Conservation (phyloP, 2,113 vertebrate species). For the Scalopus aquaticus region DNA sequence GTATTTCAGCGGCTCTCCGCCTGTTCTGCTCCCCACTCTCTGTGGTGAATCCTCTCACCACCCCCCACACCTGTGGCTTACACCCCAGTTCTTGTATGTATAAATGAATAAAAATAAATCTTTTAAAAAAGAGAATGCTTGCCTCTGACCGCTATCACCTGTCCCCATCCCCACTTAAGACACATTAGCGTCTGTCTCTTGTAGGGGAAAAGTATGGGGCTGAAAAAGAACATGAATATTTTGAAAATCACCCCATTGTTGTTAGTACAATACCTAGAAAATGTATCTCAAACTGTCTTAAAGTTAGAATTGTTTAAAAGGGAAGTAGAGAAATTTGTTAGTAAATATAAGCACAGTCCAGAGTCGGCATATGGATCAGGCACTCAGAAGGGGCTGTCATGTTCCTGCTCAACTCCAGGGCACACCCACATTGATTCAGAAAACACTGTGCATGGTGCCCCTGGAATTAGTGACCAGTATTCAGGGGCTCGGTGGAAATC, state of each 20-base stretch:
- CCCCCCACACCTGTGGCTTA: too few species aligned
- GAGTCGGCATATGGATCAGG: not conserved
- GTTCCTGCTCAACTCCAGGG: too few species aligned
- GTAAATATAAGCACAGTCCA: not conserved
- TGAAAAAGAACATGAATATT: not conserved
- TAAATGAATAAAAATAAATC: too few species aligned
- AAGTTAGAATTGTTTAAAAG: not conserved
- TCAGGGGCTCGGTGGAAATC: not conserved
- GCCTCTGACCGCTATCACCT: not conserved
- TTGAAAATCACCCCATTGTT: not conserved
- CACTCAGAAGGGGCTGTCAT: not conserved
- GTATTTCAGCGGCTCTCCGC: too few species aligned
- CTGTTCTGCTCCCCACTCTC: too few species aligned
- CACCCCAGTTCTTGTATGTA: too few species aligned
- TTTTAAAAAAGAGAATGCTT: too few species aligned
- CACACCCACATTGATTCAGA: not conserved
- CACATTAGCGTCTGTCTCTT: not conserved
- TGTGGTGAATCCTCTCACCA: too few species aligned
- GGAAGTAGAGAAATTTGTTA: not conserved
- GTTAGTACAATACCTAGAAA: constrained; percentile 3
- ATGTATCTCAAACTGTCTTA: not conserved
- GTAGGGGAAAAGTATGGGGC: not conserved
- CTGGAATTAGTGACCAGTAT: too few species aligned
- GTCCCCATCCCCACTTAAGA: not conserved
- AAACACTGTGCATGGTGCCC: not conserved